phyloP scores from a whole-genome alignment of 2,888 invertebrate genomes.

The Scotopteryx bipunctaria region DNA sequence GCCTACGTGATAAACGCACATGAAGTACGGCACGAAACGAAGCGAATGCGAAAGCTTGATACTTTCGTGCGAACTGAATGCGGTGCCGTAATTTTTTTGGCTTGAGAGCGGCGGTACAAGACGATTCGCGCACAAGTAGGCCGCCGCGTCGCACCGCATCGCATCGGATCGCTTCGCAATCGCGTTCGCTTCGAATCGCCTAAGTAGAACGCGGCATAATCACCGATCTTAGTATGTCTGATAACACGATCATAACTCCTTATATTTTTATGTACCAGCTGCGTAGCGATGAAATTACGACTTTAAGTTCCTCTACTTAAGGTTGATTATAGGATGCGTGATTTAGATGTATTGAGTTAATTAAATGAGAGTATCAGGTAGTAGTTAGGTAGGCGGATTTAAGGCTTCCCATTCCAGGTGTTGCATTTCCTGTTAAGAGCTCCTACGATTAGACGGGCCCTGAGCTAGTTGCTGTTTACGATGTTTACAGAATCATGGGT shows the following conservation, averaged over 20 bases:
- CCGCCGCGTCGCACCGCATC: too few species aligned
- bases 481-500: background rate
- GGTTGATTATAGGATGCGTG: conserved; percentile 17
- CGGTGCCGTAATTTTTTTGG: too few species aligned
- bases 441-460: conserved; percentile 37
- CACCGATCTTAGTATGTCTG: conserved; percentile 34
- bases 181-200: too few species aligned
- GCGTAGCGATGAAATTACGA: conserved; percentile 4
- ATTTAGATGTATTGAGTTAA: conserved; percentile 28
- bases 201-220: too few species aligned
- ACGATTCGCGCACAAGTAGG: too few species aligned
- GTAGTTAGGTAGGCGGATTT: conserved; percentile 54
- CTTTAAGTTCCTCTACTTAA: conserved; percentile 21
- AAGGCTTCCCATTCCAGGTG: conserved; percentile 55
- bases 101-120: too few species aligned
- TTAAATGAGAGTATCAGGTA: conserved; percentile 51
- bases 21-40: too few species aligned
- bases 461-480: conserved; percentile 6
- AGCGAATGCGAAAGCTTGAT: too few species aligned
- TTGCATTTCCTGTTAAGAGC: conserved; percentile 46
- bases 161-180: too few species aligned
- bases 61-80: too few species aligned
- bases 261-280: conserved; percentile 25
- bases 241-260: conserved; percentile 32
- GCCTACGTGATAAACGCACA: too few species aligned